Conservation (phyloP, 2,888 invertebrate genomes). For the Pachycephus smyrnensis region DNA sequence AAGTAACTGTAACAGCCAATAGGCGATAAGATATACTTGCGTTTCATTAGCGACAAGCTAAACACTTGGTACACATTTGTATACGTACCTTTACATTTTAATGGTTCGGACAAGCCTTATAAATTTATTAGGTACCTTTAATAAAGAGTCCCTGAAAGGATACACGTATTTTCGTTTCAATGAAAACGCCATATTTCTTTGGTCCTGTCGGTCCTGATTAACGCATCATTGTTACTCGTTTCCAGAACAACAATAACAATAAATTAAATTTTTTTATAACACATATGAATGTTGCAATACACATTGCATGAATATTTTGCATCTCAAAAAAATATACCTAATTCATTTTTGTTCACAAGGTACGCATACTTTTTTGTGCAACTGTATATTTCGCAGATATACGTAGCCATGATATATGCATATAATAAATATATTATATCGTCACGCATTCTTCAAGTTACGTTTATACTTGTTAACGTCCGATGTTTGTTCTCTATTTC, state of each 20-base stretch:
- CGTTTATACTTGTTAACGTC: too few species aligned
- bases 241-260: neutral
- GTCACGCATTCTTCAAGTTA: too few species aligned
- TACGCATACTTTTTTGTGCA: neutral
- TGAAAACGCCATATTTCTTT: neutral
- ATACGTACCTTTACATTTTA: neutral
- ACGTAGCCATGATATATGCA: neutral
- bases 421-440: slow-evolving; percentile 31
- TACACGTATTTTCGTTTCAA: neutral
- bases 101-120: neutral
- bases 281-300: too few species aligned
- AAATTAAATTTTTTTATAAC: neutral
- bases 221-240: neutral
- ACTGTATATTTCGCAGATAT: neutral
- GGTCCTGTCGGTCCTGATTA: neutral
- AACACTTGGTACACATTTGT: neutral
- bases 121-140: neutral
- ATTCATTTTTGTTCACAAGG: too few species aligned
- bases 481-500: slow-evolving; percentile 46
- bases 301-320: too few species aligned
- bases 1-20: neutral
- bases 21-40: neutral
- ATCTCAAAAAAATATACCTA: too few species aligned
- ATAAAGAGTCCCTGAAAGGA: neutral
- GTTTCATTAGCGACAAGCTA: neutral